Base-by-base conservation (phyloP, 2,888 invertebrate genomes). In the Fragum whitleyi region DNA sequence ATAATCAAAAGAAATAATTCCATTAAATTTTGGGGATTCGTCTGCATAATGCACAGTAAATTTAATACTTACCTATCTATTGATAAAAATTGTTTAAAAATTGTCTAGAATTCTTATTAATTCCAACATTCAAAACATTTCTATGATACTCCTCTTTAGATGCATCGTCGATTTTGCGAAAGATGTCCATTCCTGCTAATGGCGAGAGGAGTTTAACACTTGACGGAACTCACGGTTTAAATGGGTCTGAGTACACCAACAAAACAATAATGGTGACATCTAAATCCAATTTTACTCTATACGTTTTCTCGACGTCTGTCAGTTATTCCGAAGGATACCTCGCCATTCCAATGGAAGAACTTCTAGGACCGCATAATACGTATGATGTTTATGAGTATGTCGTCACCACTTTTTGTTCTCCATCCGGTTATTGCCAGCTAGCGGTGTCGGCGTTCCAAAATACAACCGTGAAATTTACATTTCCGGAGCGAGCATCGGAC, bases 361-460 rank as follows among this genome's bases (percentile, higher is more conserved):
- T 81, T 51, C 19, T 36, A 0, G 76, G 73, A 11, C 36, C 62
- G 0, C 61, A 39, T n/a, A 28, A 32, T 5, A n/a, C 23, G 1
- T 19, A 23, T 16, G 23, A 1, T 29, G 59, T 67, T 0, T 79
- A 75, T 42, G 74, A 74, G 23, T 81, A 78, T 57, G 62, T 55
- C 6, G 74, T 76, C 9, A 42, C 78, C 5, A 84, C 80, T 5
- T 84, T 81, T 70, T 84, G 84, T 65, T 76, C 72, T 7, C 59
- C 70, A 6, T 76, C 78, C 39, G 84, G 84, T 3, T 78, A 59
- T 53, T 84, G 84, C 28, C 84, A 84, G 51, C 14, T 84, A 7
- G 74, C 78, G 16, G 59, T 84, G 5, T 68, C 84, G 0, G 75
- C 84, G 1, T 26, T 69, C 1, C 32, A 78, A 19, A 16, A 71